These are phyloP conservation scores for Hymenopus coronatus DNA, from an alignment of 2,888 invertebrate genomes.

Conservation along the genomic window DNA sequence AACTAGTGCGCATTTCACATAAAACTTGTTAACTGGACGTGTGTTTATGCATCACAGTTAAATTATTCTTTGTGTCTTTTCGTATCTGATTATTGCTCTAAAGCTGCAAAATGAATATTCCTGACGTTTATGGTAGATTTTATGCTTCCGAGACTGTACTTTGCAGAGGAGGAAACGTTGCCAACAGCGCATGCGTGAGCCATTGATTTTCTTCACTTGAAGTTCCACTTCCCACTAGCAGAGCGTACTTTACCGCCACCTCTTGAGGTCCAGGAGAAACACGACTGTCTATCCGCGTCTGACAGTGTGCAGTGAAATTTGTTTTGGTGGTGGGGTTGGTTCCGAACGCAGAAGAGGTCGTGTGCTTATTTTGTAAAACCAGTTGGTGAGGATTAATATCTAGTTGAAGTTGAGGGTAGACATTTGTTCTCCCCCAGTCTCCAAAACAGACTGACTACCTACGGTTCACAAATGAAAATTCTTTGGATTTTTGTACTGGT, in stretches of 20 bases:
- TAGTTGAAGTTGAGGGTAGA: background rate
- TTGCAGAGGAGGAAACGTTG: conserved; percentile 5
- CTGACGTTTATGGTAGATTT: background rate
- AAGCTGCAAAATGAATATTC: background rate
- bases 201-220: conserved; percentile 20
- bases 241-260: conserved; percentile 14
- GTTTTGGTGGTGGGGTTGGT: conserved; percentile 16
- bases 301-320: conserved; percentile 23
- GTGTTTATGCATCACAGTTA: background rate
- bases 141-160: background rate
- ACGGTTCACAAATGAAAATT: conserved; percentile 45
- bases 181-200: conserved; percentile 9
- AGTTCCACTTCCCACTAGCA: conserved; percentile 14
- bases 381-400: background rate
- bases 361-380: conserved; percentile 5
- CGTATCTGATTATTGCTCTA: background rate
- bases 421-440: conserved; percentile 13
- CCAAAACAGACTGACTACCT: conserved; percentile 17
- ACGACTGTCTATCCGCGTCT: conserved; percentile 16
- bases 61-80: background rate
- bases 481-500: conserved; percentile 50
- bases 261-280: conserved; percentile 22
- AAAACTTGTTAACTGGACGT: no score
- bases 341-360: conserved; percentile 3
- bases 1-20: no score